A percentile compares a stretch with the other conserved stretches of the same genome.
Evolutionary conservation across 2,113 vertebrate species (phyloP).

Genomic region (Lates calcarifer): DNA sequence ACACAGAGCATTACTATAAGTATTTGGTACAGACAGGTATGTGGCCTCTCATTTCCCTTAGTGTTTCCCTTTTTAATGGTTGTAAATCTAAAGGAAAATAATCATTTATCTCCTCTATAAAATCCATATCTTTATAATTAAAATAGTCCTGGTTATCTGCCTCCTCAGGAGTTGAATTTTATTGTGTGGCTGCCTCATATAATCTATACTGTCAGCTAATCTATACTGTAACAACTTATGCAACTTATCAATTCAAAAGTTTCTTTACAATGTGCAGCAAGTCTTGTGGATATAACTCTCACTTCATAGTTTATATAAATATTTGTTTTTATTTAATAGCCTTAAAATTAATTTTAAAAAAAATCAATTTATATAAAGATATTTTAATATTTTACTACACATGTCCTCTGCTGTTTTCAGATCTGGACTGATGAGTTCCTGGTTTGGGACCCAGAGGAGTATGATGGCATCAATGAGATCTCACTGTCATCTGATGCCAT

Average conservation of each 20-base stretch:
- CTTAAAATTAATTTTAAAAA: too few species aligned
- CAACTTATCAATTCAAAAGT: neutral
- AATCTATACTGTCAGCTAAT: neutral
- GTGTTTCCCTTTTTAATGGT: neutral
- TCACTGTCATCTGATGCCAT: slow-evolving; percentile 86
- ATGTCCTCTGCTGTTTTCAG: slow-evolving; percentile 66
- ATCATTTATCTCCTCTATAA: neutral
- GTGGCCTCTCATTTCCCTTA: neutral
- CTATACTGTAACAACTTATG: neutral
- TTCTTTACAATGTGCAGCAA: neutral
- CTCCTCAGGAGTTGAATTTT: neutral
- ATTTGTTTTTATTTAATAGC: too few species aligned
- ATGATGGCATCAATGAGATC: slow-evolving; percentile 88
- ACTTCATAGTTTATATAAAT: neutral
- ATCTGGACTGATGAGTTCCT: slow-evolving; percentile 89
- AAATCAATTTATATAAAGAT: too few species aligned
- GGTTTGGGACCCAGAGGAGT: slow-evolving; percentile 87
- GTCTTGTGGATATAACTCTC: neutral
- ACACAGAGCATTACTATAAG: slow-evolving; percentile 90
- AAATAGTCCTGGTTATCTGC: neutral
- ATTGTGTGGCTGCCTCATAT: neutral
- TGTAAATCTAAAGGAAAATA: neutral
- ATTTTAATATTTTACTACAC: neutral
- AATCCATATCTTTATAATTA: neutral
- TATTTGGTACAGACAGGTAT: slow-evolving; percentile 90